Evolutionary conservation across 2,888 invertebrate species (phyloP).

Genomic region (Mythimna lalbum): DNA sequence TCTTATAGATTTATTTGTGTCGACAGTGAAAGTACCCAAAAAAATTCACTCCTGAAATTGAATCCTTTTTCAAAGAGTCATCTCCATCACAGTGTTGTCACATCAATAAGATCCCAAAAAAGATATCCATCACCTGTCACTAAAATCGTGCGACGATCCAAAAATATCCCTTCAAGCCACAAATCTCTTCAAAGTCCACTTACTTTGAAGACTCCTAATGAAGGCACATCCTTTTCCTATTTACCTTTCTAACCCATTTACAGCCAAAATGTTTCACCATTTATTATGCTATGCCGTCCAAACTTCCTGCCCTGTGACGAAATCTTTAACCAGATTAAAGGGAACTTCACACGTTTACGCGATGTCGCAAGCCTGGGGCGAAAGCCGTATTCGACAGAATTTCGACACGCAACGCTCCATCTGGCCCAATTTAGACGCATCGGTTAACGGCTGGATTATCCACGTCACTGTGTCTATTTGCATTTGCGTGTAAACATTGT

Average conservation of each 20-base stretch:
- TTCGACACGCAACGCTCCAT: conserved; percentile 54
- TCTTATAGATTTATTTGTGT: background rate
- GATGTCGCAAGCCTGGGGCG: conserved; percentile 51
- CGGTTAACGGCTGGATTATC: conserved; percentile 49
- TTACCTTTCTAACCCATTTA: conserved; percentile 34
- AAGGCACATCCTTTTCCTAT: conserved; percentile 42
- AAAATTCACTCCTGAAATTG: background rate
- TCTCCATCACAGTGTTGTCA: conserved; percentile 25
- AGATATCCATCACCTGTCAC: conserved; percentile 13
- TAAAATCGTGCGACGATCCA: background rate
- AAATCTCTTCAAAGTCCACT: conserved; percentile 22
- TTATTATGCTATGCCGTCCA: conserved; percentile 47
- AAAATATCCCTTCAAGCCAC: conserved; percentile 26
- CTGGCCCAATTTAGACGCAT: conserved; percentile 60
- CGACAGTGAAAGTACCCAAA: background rate
- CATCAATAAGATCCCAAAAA: conserved; percentile 5
- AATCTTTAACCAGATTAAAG: conserved; percentile 50
- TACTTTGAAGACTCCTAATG: conserved; percentile 30
- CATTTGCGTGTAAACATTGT: conserved; percentile 57
- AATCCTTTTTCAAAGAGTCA: conserved; percentile 2
- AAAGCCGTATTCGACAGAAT: conserved; percentile 49
- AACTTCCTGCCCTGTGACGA: conserved; percentile 61
- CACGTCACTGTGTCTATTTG: conserved; percentile 57
- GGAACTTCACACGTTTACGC: conserved; percentile 37
- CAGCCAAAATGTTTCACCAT: conserved; percentile 38